A percentile compares a stretch with the other conserved stretches of the same genome.
Evolutionary conservation across 2,797 vertebrate species (phyloP).

Genomic region (Antrozous pallidus): DNA sequence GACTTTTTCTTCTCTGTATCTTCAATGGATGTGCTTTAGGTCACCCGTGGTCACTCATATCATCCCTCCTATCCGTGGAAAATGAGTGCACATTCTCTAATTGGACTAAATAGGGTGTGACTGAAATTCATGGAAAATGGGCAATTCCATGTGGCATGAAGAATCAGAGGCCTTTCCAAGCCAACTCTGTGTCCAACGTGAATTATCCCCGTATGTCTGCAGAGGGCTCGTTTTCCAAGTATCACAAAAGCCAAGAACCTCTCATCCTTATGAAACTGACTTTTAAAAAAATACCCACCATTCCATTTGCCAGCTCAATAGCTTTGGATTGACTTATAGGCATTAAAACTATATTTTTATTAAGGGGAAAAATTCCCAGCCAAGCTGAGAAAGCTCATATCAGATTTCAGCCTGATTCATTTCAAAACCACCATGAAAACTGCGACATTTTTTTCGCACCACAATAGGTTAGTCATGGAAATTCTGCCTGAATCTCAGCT

Average conservation of each 20-base stretch:
- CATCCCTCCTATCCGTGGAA: slow-evolving; percentile 49
- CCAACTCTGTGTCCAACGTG: neutral
- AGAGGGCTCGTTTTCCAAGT: slow-evolving; percentile 22
- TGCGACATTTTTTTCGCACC: slow-evolving; percentile 69
- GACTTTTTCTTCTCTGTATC: neutral
- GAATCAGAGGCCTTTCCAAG: slow-evolving; percentile 36
- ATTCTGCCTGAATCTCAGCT: slow-evolving; percentile 63
- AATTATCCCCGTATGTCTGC: neutral
- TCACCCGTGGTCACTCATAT: slow-evolving; percentile 46
- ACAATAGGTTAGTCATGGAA: slow-evolving; percentile 62
- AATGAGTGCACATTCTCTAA: slow-evolving; percentile 56
- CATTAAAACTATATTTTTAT: slow-evolving; percentile 44
- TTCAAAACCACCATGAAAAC: slow-evolving; percentile 66
- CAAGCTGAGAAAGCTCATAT: slow-evolving; percentile 64
- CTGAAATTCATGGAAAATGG: slow-evolving; percentile 59
- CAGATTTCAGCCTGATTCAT: slow-evolving; percentile 54
- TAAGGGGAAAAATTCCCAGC: slow-evolving; percentile 58
- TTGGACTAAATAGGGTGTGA: slow-evolving; percentile 57
- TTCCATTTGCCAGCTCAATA: slow-evolving; percentile 40
- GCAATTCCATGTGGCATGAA: slow-evolving; percentile 18
- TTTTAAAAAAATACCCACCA: neutral
- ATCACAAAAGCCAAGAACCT: slow-evolving; percentile 45
- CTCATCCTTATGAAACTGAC: slow-evolving; percentile 34
- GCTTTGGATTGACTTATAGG: slow-evolving; percentile 43
- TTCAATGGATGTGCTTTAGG: slow-evolving; percentile 27